phyloP scores from a whole-genome alignment of 64 coral and sea anemone species.

The Dendronephthya gigantea region DNA sequence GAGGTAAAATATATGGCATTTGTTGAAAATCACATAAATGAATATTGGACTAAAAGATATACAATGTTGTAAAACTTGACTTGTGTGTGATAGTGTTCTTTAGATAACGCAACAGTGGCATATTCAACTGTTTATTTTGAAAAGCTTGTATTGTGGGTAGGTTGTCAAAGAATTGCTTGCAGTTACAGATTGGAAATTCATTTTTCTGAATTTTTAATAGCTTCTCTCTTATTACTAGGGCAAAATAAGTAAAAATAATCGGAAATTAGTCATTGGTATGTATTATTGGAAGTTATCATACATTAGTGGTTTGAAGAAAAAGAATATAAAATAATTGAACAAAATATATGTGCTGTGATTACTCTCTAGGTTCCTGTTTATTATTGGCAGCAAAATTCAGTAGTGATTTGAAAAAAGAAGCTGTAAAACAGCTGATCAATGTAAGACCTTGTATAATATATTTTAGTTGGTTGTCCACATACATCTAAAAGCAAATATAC shows the following conservation, averaged over 20 bases:
- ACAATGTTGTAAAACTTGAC: neutral
- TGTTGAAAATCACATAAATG: neutral
- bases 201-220: neutral
- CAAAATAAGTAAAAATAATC: constrained; percentile 77
- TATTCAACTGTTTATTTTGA: constrained; percentile 98
- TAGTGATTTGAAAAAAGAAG: constrained; percentile 66
- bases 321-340: neutral
- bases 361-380: constrained; percentile 68
- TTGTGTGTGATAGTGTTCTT: constrained; percentile 32
- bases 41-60: no score
- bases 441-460: constrained; percentile 26
- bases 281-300: no score
- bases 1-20: neutral
- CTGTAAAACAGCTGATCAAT: constrained; percentile 70
- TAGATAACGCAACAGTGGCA: constrained; percentile 68
- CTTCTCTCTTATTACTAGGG: constrained; percentile 40
- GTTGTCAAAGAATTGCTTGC: neutral
- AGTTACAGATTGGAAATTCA: neutral
- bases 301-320: neutral
- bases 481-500: neutral
- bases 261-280: constrained; percentile 75
- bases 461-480: neutral
- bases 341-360: neutral
- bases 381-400: constrained; percentile 86
- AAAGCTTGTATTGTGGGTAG: constrained; percentile 87